These are phyloP conservation scores for Solea senegalensis DNA, from an alignment of 2,113 vertebrate genomes.

Conservation along the genomic window DNA sequence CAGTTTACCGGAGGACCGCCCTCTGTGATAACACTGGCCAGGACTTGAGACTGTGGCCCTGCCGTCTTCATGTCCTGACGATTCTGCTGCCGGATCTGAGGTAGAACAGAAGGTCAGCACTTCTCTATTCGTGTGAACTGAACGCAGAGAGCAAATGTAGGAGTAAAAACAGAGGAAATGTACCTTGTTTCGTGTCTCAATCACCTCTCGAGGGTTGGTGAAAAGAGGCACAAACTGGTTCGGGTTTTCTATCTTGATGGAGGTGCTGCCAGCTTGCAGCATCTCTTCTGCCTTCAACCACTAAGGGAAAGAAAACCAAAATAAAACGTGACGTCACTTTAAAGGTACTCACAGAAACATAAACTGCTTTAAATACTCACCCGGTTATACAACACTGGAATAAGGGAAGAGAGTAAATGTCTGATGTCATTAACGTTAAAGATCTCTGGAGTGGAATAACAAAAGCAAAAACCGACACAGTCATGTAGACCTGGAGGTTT, in stretches of 20 bases:
- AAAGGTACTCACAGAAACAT: no score
- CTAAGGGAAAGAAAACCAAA: slow-evolving; percentile 65
- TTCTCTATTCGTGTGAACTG: neutral
- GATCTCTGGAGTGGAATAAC: no score
- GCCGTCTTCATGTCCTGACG: slow-evolving; percentile 97
- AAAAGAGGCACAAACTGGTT: slow-evolving; percentile 99
- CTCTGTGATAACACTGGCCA: slow-evolving; percentile 91
- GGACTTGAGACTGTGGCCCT: slow-evolving; percentile 93
- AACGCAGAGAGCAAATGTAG: neutral
- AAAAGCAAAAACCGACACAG: no score
- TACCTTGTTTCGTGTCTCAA: slow-evolving; percentile 98
- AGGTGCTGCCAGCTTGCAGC: slow-evolving; percentile 88
- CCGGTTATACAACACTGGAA: no score
- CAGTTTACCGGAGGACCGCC: slow-evolving; percentile 87
- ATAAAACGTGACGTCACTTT: slow-evolving; percentile 1
- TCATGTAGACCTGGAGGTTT: no score
- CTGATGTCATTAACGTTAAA: no score
- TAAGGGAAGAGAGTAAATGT: no score
- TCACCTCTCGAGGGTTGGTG: slow-evolving; percentile 95
- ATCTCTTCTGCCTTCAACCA: slow-evolving; percentile 93
- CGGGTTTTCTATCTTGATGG: slow-evolving; percentile 94
- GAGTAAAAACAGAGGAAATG: neutral
- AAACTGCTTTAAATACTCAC: no score
- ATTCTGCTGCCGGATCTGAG: slow-evolving; percentile 94
- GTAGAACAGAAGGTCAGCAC: neutral